Evolutionary conservation across 2,888 invertebrate species (phyloP).

Genomic region (Pollenia griseotomentosa): DNA sequence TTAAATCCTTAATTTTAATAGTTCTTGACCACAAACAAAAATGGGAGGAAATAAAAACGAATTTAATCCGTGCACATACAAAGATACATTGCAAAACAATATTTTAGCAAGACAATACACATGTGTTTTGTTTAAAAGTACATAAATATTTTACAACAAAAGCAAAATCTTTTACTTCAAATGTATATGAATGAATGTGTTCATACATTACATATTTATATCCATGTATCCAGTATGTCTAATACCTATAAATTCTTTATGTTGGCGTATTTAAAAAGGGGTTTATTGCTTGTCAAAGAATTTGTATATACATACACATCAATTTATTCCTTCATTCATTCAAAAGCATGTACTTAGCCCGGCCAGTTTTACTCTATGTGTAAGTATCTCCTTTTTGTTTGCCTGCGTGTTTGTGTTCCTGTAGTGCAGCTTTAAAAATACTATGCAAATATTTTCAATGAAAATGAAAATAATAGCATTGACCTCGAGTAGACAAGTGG

Average conservation of each 20-base stretch:
- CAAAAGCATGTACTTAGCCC: too few relatives aligned
- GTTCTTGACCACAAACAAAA: conserved; percentile 53
- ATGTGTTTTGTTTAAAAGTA: conserved; percentile 2
- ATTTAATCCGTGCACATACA: conserved; percentile 1
- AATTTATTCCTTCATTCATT: neutral
- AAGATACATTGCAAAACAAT: neutral
- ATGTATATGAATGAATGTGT: neutral
- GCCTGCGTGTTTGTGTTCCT: neutral
- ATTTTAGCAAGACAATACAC: conserved; percentile 17
- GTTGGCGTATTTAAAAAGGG: neutral
- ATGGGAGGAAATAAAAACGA: neutral
- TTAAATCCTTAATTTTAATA: conserved; percentile 48
- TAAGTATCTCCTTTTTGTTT: neutral
- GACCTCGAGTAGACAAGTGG: conserved; percentile 54
- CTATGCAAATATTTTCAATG: conserved; percentile 57
- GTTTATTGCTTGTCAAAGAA: neutral
- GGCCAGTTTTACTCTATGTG: too few relatives aligned
- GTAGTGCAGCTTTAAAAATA: conserved; percentile 23
- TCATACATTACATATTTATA: neutral
- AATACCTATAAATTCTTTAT: neutral
- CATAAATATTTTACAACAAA: conserved; percentile 9
- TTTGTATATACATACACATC: neutral
- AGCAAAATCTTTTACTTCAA: neutral
- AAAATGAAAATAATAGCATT: conserved; percentile 64
- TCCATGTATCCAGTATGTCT: neutral